Evolutionary conservation across 2,113 vertebrate genomes (phyloP).

Genomic region (Pterocles burchelli): DNA sequence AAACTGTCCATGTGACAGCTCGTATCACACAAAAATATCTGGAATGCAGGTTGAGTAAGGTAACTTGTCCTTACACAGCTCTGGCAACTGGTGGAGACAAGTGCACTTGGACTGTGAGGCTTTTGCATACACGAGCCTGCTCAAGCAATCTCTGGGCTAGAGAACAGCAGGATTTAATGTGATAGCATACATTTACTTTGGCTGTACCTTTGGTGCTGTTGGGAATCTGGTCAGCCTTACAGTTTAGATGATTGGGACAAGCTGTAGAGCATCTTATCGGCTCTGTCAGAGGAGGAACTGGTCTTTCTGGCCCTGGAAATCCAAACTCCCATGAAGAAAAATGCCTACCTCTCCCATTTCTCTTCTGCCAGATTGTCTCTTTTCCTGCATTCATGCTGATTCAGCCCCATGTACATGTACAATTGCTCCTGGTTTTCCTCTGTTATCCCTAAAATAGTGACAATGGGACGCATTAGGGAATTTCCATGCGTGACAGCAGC

Average conservation of each 20-base stretch:
- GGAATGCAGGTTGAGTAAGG: background rate
- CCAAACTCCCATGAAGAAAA: background rate
- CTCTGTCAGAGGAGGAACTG: background rate
- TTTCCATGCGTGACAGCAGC: background rate
- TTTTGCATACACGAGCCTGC: fast-evolving
- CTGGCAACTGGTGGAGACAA: background rate
- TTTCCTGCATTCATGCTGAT: background rate
- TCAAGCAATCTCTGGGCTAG: background rate
- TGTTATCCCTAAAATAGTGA: background rate
- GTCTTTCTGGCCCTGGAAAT: background rate
- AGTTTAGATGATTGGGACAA: background rate
- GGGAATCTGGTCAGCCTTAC: background rate
- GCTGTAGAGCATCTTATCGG: background rate
- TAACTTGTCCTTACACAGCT: background rate
- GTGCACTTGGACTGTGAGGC: background rate
- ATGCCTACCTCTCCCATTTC: background rate
- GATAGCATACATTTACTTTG: background rate
- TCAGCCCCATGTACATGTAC: background rate
- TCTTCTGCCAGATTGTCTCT: background rate
- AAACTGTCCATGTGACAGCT: background rate
- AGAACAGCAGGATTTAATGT: background rate
- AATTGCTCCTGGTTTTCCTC: background rate
- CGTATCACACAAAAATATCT: background rate
- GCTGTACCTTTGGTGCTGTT: background rate
- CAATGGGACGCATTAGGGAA: fast-evolving